Conservation (phyloP, 2,113 vertebrate genomes). For the Sylvietta virens region DNA sequence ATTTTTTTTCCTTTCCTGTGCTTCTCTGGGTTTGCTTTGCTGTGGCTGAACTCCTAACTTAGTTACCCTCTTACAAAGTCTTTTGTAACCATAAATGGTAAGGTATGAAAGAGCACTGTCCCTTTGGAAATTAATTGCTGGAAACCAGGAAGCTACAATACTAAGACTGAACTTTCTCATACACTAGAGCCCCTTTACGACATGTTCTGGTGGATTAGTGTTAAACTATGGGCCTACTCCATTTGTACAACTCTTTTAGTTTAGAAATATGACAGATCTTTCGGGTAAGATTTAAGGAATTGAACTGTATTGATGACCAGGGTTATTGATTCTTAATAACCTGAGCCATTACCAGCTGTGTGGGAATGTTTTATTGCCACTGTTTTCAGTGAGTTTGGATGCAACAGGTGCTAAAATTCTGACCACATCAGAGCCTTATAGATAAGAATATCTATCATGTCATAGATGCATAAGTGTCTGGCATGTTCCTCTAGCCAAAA, state of each 20-base stretch:
- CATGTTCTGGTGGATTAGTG: background rate
- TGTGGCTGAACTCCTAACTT: slow-evolving; percentile 10
- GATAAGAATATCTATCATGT: background rate
- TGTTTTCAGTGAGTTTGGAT: background rate
- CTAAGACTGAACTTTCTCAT: background rate
- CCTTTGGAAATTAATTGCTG: slow-evolving; percentile 34
- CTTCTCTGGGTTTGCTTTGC: background rate
- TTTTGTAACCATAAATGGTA: slow-evolving; percentile 79
- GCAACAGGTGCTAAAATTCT: background rate
- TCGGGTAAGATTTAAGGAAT: background rate
- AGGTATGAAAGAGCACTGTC: slow-evolving; percentile 63
- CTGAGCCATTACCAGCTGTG: background rate
- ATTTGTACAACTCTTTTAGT: background rate
- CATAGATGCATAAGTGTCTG: background rate
- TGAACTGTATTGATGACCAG: background rate
- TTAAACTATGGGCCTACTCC: background rate
- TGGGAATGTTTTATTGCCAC: background rate
- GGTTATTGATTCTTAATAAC: background rate
- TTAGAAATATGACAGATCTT: background rate
- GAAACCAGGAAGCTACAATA: slow-evolving; percentile 32
- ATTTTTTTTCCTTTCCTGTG: background rate
- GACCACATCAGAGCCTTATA: background rate
- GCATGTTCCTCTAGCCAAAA: background rate
- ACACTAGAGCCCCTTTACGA: background rate
- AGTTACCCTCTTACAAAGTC: slow-evolving; percentile 12